Percentiles rank a stretch among this genome's conserved stretches.
These are phyloP conservation scores for Salvator merianae DNA, from an alignment of 2,113 vertebrate species.

Conservation along the genomic window DNA sequence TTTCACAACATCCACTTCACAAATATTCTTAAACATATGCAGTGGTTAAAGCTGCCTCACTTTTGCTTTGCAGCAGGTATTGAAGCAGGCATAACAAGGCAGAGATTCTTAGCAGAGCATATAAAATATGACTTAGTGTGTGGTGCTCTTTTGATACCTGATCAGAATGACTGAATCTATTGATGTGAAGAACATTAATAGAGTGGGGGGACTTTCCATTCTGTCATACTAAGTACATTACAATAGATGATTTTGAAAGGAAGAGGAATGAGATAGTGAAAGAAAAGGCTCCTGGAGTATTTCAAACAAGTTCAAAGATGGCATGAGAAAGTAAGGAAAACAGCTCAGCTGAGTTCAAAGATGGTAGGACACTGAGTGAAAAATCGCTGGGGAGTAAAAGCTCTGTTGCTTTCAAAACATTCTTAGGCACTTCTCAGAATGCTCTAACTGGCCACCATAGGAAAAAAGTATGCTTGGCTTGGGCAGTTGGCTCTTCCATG, in stretches of 20 bases:
- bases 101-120: conserved; percentile 70
- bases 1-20: conserved; percentile 62
- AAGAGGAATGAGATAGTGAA: background rate
- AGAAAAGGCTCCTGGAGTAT: background rate
- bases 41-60: conserved; percentile 75
- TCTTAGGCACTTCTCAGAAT: background rate
- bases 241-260: conserved; percentile 4
- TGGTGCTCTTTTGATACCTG: conserved; percentile 58
- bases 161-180: conserved; percentile 63
- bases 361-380: no score
- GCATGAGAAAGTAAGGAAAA: no score
- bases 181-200: conserved; percentile 30
- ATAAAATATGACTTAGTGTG: conserved; percentile 71
- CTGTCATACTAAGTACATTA: conserved; percentile 17
- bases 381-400: background rate
- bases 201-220: conserved; percentile 11
- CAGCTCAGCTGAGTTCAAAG: no score
- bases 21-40: conserved; percentile 64
- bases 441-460: background rate
- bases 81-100: conserved; percentile 63
- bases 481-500: background rate
- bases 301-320: background rate
- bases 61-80: conserved; percentile 76
- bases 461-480: background rate
- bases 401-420: background rate